phyloP scores from a whole-genome alignment of 2,797 vertebrate genomes.

The Chaetodon trifasciatus region DNA sequence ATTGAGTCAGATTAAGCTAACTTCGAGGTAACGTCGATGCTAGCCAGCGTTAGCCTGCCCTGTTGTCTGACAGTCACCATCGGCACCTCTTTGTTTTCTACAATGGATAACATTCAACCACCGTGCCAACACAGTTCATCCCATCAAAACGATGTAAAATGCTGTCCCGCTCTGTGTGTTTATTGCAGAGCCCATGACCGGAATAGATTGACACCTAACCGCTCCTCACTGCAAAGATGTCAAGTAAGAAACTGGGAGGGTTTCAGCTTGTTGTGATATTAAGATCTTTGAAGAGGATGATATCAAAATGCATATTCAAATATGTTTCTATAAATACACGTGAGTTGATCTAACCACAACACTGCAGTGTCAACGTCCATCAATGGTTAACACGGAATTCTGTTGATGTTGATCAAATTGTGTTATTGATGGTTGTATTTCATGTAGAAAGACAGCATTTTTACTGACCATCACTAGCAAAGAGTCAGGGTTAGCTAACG shows the following conservation, averaged over 20 bases:
- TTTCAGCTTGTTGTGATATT: constrained; percentile 8
- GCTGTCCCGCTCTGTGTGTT: constrained; percentile 41
- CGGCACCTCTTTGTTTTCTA: constrained; percentile 53
- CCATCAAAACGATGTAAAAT: background rate
- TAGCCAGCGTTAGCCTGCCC: constrained; percentile 14
- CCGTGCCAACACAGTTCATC: background rate
- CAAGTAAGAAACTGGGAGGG: constrained; percentile 90
- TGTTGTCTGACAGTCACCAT: background rate
- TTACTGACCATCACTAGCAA: background rate
- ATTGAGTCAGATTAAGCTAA: constrained; percentile 15
- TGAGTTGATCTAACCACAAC: background rate
- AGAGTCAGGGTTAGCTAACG: background rate
- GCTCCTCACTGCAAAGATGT: constrained; percentile 89
- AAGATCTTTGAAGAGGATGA: background rate
- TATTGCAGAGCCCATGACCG: constrained; percentile 76
- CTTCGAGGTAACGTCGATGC: constrained; percentile 19
- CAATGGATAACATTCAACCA: background rate
- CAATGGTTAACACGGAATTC: too few species aligned
- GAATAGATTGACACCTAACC: constrained; percentile 69
- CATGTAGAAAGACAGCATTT: background rate
- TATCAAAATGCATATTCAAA: background rate
- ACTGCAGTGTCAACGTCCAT: background rate
- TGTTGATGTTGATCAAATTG: background rate
- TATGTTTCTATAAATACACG: background rate
- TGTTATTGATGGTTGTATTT: background rate